Evolutionary conservation across 2,888 invertebrate genomes (phyloP).

Genomic region (Diplolepis rosae): DNA sequence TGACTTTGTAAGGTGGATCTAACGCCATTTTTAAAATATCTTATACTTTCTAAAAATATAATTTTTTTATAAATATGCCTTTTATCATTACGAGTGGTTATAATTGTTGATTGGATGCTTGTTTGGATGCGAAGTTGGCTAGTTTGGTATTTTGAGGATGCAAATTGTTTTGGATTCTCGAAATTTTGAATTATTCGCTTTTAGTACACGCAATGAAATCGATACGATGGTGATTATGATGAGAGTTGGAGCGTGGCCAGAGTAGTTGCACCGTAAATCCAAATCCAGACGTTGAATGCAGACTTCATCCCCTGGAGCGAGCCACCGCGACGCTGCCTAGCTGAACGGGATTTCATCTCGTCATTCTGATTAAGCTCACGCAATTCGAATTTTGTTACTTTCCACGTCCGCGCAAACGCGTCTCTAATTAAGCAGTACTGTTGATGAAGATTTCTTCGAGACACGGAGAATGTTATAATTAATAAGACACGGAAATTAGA

Average conservation of each 20-base stretch:
- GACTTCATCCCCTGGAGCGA: slow-evolving; percentile 20
- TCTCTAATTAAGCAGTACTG: not conserved
- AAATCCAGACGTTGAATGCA: slow-evolving; percentile 31
- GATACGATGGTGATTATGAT: slow-evolving; percentile 50
- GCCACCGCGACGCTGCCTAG: not conserved
- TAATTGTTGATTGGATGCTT: too few species aligned
- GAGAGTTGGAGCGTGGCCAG: slow-evolving; percentile 47
- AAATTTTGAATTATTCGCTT: too few species aligned
- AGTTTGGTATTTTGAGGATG: too few species aligned
- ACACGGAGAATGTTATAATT: not conserved
- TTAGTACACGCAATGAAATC: slow-evolving; percentile 43
- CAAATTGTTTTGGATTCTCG: too few species aligned
- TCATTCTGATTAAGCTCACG: slow-evolving; percentile 10
- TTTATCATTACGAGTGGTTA: too few species aligned
- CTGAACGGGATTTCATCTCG: slow-evolving; percentile 7
- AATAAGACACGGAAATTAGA: slow-evolving; percentile 16
- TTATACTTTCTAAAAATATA: too few species aligned
- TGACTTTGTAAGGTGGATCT: too few species aligned
- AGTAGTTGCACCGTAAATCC: slow-evolving; percentile 48
- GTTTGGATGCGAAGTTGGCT: too few species aligned
- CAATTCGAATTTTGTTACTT: slow-evolving; percentile 2
- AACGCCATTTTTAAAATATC: too few species aligned
- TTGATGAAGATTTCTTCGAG: not conserved
- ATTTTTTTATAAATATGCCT: too few species aligned
- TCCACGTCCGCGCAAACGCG: not conserved